Conservation (phyloP, 1,140 invertebrate genomes). For the Pentalonia nigronervosa region DNA sequence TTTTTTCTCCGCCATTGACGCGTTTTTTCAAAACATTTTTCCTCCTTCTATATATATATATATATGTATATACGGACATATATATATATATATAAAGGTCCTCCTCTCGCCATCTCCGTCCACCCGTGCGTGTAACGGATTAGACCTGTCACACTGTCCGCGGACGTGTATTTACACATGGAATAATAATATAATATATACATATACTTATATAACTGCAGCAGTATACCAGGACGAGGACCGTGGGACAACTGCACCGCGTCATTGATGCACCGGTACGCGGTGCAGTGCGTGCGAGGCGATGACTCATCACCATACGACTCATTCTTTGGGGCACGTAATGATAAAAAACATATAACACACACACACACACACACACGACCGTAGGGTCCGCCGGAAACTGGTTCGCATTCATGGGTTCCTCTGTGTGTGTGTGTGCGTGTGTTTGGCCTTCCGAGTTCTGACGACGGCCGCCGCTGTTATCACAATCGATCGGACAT, state of each 20-base stretch:
- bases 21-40: not conserved
- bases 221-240: not conserved
- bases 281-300: too few species aligned
- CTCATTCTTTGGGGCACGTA: not conserved
- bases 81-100: too few species aligned
- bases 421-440: not conserved
- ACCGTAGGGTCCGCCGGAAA: not conserved
- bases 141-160: not conserved
- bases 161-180: not conserved
- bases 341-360: slow-evolving; percentile 32
- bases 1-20: not conserved
- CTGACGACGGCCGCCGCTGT: not conserved
- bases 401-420: slow-evolving; percentile 27
- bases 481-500: slow-evolving; percentile 52
- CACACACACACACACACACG: not conserved
- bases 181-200: not conserved
- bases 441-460: not conserved
- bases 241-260: slow-evolving; percentile 30
- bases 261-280: not conserved
- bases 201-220: not conserved
- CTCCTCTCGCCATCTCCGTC: not conserved
- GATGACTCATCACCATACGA: slow-evolving; percentile 24
- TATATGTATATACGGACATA: too few species aligned
- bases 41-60: not conserved
- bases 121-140: slow-evolving; percentile 35